Evolutionary conservation across 37 sponge, comb jelly and placozoan genomes (phyloP).

Genomic region (Tethya wilhelma): DNA sequence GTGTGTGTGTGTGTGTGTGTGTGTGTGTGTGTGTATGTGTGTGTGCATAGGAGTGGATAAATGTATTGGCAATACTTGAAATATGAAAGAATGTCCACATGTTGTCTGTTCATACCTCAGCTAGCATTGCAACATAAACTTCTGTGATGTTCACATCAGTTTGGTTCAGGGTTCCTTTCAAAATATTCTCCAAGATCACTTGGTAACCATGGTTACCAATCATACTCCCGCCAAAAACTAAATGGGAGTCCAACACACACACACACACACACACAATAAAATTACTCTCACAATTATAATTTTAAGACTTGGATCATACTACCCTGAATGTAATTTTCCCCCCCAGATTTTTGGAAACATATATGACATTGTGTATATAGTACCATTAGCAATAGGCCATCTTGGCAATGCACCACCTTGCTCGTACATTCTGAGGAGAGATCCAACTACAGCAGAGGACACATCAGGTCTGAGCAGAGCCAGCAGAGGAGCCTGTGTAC

Average conservation of each 20-base stretch:
- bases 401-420: conserved; percentile 67
- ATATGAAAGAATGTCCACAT: neutral
- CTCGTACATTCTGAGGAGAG: conserved; percentile 44
- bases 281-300: too few relatives aligned
- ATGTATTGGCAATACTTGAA: neutral
- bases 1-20: too few relatives aligned
- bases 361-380: neutral
- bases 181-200: conserved; percentile 42
- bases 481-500: conserved; percentile 53
- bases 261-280: neutral
- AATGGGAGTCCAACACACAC: neutral
- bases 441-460: conserved; percentile 22
- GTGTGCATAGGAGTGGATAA: too few relatives aligned
- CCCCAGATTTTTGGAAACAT: neutral
- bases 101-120: conserved; percentile 12
- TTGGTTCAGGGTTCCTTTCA: conserved; percentile 32
- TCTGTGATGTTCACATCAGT: conserved; percentile 21
- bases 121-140: conserved; percentile 44
- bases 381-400: conserved; percentile 78
- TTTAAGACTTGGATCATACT: too few relatives aligned
- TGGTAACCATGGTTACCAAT: conserved; percentile 69
- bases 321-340: too few relatives aligned
- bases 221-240: conserved; percentile 53
- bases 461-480: conserved; percentile 41
- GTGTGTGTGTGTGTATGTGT: too few relatives aligned